Evolutionary conservation across 2,797 vertebrate genomes (phyloP).

Genomic region (Gephyroberyx darwinii): DNA sequence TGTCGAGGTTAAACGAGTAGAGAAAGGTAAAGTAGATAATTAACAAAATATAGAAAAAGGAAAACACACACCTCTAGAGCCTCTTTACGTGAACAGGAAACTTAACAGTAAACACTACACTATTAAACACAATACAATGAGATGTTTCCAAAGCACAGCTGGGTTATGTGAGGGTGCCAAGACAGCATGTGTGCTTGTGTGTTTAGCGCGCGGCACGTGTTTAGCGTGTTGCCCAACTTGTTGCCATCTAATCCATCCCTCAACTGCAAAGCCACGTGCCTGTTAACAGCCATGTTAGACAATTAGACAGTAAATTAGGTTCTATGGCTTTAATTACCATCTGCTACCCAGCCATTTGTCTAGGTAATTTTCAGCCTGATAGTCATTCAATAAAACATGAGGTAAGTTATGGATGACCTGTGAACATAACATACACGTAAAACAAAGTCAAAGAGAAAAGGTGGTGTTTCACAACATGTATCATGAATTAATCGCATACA

Average conservation of each 20-base stretch:
- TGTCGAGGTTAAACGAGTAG: background rate
- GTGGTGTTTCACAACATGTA: background rate
- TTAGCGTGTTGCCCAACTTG: constrained; percentile 48
- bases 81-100: constrained; percentile 1
- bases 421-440: constrained; percentile 13
- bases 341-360: constrained; percentile 25
- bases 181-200: constrained; percentile 33
- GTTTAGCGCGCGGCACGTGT: constrained; percentile 56
- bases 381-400: constrained; percentile 3
- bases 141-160: constrained; percentile 8
- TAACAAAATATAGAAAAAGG: constrained; percentile 1
- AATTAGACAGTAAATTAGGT: constrained; percentile 52
- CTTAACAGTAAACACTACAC: background rate
- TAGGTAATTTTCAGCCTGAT: constrained; percentile 32
- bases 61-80: background rate
- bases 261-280: constrained; percentile 51
- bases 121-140: background rate
- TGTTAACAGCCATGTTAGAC: constrained; percentile 19
- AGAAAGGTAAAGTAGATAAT: background rate
- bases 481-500: background rate
- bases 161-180: background rate
- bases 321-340: constrained; percentile 36
- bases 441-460: background rate
- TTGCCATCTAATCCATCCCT: constrained; percentile 46
- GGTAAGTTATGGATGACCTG: constrained; percentile 14